Conservation (phyloP, 2,888 invertebrate genomes). For the Lobophora halterata region DNA sequence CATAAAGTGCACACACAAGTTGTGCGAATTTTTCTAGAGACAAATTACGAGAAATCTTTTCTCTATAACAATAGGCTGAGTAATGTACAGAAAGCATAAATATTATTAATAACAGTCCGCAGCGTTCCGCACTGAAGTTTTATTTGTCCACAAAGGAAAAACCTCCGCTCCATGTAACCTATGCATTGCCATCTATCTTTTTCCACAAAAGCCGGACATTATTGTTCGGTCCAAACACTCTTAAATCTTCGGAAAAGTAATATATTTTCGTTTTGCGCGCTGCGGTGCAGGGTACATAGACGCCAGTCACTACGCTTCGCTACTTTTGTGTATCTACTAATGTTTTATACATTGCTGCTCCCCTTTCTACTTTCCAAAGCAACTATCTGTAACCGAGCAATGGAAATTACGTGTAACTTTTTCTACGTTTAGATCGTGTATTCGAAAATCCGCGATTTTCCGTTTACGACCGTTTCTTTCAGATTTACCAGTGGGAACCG, state of each 20-base stretch:
- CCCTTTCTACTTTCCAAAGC: conserved; percentile 40
- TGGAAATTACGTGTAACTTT: conserved; percentile 57
- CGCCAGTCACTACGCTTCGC: conserved; percentile 64
- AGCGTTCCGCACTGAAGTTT: conserved; percentile 66
- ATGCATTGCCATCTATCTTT: conserved; percentile 81
- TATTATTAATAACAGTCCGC: conserved; percentile 73
- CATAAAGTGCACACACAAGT: no score
- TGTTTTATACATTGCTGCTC: conserved; percentile 72
- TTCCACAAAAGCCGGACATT: conserved; percentile 82
- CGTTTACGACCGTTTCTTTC: conserved; percentile 56
- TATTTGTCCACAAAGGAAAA: conserved; percentile 77
- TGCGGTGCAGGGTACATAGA: conserved; percentile 63
- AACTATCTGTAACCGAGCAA: conserved; percentile 40
- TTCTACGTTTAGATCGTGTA: conserved; percentile 52
- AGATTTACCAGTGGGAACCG: conserved; percentile 48
- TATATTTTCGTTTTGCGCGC: conserved; percentile 82
- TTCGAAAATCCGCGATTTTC: conserved; percentile 52
- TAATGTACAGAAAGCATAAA: conserved; percentile 68
- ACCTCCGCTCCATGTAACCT: conserved; percentile 73
- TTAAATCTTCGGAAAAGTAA: conserved; percentile 81
- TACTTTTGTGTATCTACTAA: conserved; percentile 74
- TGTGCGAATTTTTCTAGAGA: conserved; percentile 38
- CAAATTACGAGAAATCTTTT: conserved; percentile 55
- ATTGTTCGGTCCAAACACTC: conserved; percentile 82
- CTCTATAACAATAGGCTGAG: conserved; percentile 56